Conservation (phyloP, 2,113 vertebrate species). For the Thamnophis sirtalis region DNA sequence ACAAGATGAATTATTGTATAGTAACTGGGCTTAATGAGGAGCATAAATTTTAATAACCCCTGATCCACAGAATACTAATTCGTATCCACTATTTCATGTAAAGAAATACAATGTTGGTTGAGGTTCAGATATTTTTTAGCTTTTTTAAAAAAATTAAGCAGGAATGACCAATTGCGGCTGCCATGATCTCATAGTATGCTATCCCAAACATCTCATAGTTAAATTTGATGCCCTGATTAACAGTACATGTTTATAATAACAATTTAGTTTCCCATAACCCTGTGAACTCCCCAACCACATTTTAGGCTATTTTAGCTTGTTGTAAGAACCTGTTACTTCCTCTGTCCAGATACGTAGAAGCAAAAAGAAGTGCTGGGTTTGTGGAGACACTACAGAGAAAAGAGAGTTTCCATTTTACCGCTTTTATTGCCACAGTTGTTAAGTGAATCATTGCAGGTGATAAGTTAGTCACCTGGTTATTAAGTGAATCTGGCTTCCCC, state of each 20-base stretch:
- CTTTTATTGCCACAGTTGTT: too few species aligned
- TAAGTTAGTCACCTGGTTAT: too few species aligned
- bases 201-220: background rate
- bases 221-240: background rate
- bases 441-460: too few species aligned
- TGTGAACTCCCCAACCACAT: background rate
- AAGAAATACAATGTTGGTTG: background rate
- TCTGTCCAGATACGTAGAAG: too few species aligned
- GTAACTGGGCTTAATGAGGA: background rate
- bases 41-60: background rate
- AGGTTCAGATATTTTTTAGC: background rate
- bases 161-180: background rate
- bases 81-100: background rate
- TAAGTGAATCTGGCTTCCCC: too few species aligned
- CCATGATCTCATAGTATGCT: background rate
- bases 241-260: background rate
- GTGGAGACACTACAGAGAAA: too few species aligned
- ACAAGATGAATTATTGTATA: background rate
- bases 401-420: too few species aligned
- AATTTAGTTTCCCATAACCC: background rate
- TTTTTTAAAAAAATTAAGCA: background rate
- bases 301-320: background rate
- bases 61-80: background rate
- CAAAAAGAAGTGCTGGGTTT: too few species aligned
- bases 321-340: too few species aligned